Percentiles rank a stretch among this genome's conserved stretches.
Conservation (phyloP, 2,888 invertebrate genomes). For the Belgica antarctica region DNA sequence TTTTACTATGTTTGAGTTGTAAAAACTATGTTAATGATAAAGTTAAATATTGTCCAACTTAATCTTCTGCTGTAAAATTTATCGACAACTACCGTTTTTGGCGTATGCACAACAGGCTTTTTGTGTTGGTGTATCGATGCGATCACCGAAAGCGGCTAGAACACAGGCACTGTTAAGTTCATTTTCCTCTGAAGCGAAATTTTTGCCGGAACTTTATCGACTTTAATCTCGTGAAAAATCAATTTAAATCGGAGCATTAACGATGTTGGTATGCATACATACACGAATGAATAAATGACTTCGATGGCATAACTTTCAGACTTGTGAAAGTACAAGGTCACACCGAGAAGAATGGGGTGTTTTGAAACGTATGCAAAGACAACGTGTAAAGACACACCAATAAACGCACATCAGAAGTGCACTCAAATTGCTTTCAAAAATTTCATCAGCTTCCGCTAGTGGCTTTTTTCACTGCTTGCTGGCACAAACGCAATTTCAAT, state of each 20-base stretch:
- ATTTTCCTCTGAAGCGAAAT: background rate
- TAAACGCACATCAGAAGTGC: too few relatives aligned
- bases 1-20: background rate
- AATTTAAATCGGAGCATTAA: background rate
- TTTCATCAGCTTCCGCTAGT: too few relatives aligned
- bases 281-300: background rate
- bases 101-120: too few relatives aligned
- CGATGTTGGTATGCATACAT: background rate
- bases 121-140: too few relatives aligned
- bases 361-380: too few relatives aligned
- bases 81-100: background rate
- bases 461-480: too few relatives aligned
- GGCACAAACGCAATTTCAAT: too few relatives aligned
- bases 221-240: background rate
- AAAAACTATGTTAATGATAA: background rate
- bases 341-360: too few relatives aligned
- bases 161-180: too few relatives aligned
- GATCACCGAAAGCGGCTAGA: too few relatives aligned
- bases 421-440: too few relatives aligned
- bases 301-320: background rate
- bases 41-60: background rate
- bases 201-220: slow-evolving; percentile 16
- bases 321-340: slow-evolving; percentile 19
- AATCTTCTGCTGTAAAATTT: background rate
- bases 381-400: too few relatives aligned